Evolutionary conservation across 1,140 invertebrate genomes (phyloP).

Genomic region (Helicoverpa zea): DNA sequence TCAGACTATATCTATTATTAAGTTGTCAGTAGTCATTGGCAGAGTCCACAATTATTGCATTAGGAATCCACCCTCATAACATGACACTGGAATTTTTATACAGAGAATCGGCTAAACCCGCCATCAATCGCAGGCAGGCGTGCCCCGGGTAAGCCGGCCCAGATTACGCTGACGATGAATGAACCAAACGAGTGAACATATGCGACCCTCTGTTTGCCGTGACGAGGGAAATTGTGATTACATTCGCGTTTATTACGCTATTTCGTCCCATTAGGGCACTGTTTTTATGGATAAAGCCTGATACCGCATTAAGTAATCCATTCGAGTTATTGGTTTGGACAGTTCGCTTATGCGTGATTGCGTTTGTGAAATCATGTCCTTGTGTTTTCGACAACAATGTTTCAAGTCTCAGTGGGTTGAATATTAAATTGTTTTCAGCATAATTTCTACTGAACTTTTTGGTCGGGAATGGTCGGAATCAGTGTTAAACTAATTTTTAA

Average conservation of each 20-base stretch:
- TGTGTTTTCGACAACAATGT: neutral
- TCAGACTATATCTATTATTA: too few species aligned
- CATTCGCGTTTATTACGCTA: slow-evolving; percentile 71
- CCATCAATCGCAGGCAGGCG: slow-evolving; percentile 60
- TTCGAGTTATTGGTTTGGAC: slow-evolving; percentile 15
- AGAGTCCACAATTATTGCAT: neutral
- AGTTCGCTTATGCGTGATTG: neutral
- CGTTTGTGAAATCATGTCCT: neutral
- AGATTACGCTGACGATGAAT: slow-evolving; percentile 63
- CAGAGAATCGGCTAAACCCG: slow-evolving; percentile 57
- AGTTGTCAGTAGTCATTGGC: neutral
- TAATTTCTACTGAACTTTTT: neutral
- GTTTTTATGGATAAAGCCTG: slow-evolving; percentile 41
- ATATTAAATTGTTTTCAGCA: neutral
- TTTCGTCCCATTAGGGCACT: slow-evolving; percentile 57
- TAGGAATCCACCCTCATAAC: neutral
- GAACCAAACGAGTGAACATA: slow-evolving; percentile 51
- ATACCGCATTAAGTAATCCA: slow-evolving; percentile 24
- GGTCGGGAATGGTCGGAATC: neutral
- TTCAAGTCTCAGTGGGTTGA: neutral
- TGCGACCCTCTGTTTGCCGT: slow-evolving; percentile 57
- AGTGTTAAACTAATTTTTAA: neutral
- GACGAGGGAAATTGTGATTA: slow-evolving; percentile 66
- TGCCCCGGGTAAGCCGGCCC: slow-evolving; percentile 54
- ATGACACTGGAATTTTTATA: slow-evolving; percentile 45